Evolutionary conservation across 1,140 invertebrate genomes (phyloP), one percentile per base, ranked within the genome.

Genomic region (Stegodyphus mimosarum): DNA sequence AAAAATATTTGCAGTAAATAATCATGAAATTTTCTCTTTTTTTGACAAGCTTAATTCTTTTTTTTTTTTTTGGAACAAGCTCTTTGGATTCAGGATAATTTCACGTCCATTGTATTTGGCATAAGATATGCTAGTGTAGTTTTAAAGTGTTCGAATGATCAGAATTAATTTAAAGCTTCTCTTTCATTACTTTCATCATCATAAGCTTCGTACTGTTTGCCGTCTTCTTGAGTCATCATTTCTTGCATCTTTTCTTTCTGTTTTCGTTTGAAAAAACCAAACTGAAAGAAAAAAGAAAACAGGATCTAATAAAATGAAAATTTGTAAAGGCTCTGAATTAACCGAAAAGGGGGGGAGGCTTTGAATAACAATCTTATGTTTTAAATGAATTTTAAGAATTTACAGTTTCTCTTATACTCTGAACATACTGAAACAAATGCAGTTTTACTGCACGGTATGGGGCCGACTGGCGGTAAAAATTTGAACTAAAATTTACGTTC

Each of bases 201-300:
- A 71, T 9, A 18, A 53, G 64, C 48, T 10, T 86, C 75, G 6
- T 78, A 78, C 7, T 84, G 63, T 55, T 84, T 76, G 5, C 17
- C 9, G 33, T 86, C 75, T 0, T 17, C 64, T 18, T 77, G 70
- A 17, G 83, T 76, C 48, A 76, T 77, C 75, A 86, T 86, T 86
- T 86, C 55, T n/a, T 78, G 50, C 83, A 86, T 77, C 72, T 86
- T 71, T 48, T 86, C 83, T 64, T 86, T 77, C 64, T 86, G 52
- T 86, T 71, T 49, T 86, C 83, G 18, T 53, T 52, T 78, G 75
- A 86, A 86, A 52, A 86, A 86, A n/a, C 75, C 83, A 70, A 86
- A 77, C 83, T 86, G 52, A 71, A 86, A 77, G 66, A 76, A 69
- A 49, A 18, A 72, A 79, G 13, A 69, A 69, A 79, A 10, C 13